Base-by-base conservation (phyloP, 2,888 invertebrate genomes). In the Hedya salicella region DNA sequence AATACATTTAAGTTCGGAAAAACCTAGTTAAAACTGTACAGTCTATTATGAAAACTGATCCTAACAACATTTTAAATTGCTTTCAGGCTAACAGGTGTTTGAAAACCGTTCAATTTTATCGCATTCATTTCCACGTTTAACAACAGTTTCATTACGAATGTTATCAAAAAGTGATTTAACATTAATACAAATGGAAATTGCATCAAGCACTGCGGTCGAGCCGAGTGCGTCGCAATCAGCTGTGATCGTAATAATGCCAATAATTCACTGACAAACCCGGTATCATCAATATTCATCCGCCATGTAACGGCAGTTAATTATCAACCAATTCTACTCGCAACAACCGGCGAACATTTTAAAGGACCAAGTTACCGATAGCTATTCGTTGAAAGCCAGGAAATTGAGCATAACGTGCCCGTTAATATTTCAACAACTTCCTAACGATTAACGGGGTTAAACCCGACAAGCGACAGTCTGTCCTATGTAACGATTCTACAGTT, bases 351-450 rank as follows among this genome's bases (percentile, higher is more conserved):
- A 70, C 67, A 72, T 75, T 77, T 73, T 72, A 77, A 76, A 85
- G 83, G 85, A 82, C 83, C 81, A 83, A 84, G 85, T 85, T 84
- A 85, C 85, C 87, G 84, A 87, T 86, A 85, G 82, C 83, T 81
- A 80, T 82, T 83, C 82, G 86, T 84, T 85, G 87, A 88, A 86
- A 87, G 86, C 86, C 87, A 87, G 89, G 89, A 91, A 90, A 90
- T 90, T 91, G 90, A 86, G 89, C 89, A 89, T 89, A 88, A 89
- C 88, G 84, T 78, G 76, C 79, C 83, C 83, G 86, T 91, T 89
- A 90, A 90, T 89, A 89, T 89, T 91, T 89, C 84, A 89, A 86
- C 86, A 84, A 87, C 86, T 86, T 87, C 87, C 87, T 84, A 83
- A 74, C 85, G 85, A 87, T 88, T 87, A 87, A 81, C 81, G 74